Evolutionary conservation across 1,140 invertebrate species (phyloP).

Genomic region (Drosophila hydei): DNA sequence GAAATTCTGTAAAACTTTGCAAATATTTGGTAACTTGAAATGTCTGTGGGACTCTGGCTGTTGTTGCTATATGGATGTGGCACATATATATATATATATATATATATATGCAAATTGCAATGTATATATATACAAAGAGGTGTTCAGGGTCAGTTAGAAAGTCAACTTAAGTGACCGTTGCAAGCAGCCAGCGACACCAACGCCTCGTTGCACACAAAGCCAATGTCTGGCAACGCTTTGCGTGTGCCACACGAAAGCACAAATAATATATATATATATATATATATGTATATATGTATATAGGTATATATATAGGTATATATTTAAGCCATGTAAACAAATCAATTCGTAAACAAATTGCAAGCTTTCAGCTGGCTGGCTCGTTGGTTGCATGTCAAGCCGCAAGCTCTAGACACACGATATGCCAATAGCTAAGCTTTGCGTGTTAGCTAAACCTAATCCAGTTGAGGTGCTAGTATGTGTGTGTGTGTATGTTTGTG

Average conservation of each 20-base stretch:
- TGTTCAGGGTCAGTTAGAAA: slow-evolving; percentile 34
- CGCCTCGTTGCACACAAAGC: slow-evolving; percentile 34
- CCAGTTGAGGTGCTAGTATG: slow-evolving; percentile 20
- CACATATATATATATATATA: neutral
- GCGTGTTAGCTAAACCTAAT: slow-evolving; percentile 75
- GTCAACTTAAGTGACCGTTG: slow-evolving; percentile 18
- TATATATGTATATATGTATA: neutral
- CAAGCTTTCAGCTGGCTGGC: slow-evolving; percentile 32
- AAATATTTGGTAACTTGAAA: no score
- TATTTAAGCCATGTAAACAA: no score
- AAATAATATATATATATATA: neutral
- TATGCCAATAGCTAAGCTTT: slow-evolving; percentile 58
- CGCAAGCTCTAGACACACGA: slow-evolving; percentile 47
- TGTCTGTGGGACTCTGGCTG: no score
- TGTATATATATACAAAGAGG: neutral
- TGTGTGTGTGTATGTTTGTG: slow-evolving; percentile 7
- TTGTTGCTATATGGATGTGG: no score
- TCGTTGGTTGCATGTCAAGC: slow-evolving; percentile 19
- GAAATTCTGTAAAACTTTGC: no score
- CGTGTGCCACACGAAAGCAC: neutral
- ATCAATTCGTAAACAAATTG: slow-evolving; percentile 70
- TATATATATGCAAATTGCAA: neutral
- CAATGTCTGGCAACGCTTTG: slow-evolving; percentile 17
- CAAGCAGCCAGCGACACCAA: slow-evolving; percentile 25
- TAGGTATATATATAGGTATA: slow-evolving; percentile 13